phyloP scores from a whole-genome alignment of 2,888 invertebrate genomes.

The Polymixis flavicincta region DNA sequence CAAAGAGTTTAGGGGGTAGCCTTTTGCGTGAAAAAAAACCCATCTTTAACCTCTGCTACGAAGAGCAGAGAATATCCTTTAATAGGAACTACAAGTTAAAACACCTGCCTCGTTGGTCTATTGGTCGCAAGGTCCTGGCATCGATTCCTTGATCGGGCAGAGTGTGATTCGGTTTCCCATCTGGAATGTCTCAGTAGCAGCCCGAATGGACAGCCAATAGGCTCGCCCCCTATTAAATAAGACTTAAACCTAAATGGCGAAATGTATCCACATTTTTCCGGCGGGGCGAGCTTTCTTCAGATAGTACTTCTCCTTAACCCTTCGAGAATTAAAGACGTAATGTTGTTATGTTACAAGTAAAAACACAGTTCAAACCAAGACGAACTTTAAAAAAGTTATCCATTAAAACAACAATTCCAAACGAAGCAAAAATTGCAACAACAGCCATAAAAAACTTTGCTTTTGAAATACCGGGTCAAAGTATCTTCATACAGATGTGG shows the following conservation, averaged over 20 bases:
- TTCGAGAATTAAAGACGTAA: too few relatives aligned
- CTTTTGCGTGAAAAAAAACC: not conserved
- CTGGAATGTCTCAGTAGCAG: too few relatives aligned
- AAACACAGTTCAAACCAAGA: conserved; percentile 11
- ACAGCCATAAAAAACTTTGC: conserved; percentile 40
- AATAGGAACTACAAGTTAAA: not conserved
- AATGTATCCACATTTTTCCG: not conserved
- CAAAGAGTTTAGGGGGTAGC: not conserved
- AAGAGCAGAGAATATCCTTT: not conserved
- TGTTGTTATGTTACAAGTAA: not conserved
- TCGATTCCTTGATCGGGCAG: not conserved
- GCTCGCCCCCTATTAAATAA: not conserved
- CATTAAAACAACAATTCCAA: conserved; percentile 14
- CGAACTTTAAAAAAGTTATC: conserved; percentile 11
- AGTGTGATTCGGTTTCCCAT: not conserved
- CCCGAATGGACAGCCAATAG: too few relatives aligned
- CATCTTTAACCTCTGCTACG: not conserved
- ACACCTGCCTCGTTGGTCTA: not conserved
- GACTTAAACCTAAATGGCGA: not conserved
- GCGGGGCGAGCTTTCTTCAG: too few relatives aligned
- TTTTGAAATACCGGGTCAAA: conserved; percentile 23
- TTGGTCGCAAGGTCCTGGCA: not conserved
- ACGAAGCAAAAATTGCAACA: conserved; percentile 25
- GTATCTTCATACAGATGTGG: conserved; percentile 26
- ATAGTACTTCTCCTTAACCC: not conserved